Conservation (phyloP, 1,140 invertebrate species). For the Holcopasites calliopsidis region DNA sequence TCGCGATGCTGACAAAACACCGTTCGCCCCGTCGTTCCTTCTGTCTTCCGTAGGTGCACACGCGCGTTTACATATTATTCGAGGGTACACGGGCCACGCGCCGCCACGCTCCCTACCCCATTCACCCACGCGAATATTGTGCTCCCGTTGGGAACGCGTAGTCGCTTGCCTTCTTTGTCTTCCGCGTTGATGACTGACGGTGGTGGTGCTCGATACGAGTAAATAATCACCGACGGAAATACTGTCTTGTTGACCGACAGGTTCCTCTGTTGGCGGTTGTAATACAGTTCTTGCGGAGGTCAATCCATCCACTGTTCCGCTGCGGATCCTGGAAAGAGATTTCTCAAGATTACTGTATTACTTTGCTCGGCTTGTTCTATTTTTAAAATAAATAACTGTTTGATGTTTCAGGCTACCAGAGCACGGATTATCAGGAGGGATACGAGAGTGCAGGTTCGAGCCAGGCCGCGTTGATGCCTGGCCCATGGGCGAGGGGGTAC, state of each 20-base stretch:
- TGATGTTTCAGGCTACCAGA: conserved; percentile 66
- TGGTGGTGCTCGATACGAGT: not conserved
- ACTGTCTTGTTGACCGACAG: not conserved
- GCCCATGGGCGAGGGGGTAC: conserved; percentile 49
- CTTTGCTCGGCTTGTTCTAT: accelerated
- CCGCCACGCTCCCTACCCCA: conserved; percentile 72
- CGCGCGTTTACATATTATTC: conserved; percentile 57
- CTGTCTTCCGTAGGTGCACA: conserved; percentile 25
- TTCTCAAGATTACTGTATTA: no score
- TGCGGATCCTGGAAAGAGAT: no score
- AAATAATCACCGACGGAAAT: not conserved
- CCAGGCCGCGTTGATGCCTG: not conserved
- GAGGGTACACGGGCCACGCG: conserved; percentile 73
- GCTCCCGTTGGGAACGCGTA: not conserved
- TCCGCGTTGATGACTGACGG: not conserved
- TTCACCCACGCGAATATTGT: conserved; percentile 63
- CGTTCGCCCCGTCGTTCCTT: conserved; percentile 23
- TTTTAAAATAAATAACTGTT: not conserved
- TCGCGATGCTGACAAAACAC: conserved; percentile 73
- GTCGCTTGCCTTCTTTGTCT: not conserved
- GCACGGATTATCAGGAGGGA: conserved; percentile 58
- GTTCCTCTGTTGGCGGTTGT: not conserved
- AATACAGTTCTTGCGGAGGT: no score
- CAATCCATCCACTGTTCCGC: no score
- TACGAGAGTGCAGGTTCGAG: conserved; percentile 52